phyloP scores from a whole-genome alignment of 2,113 vertebrate species.

The Nannospalax galili region DNA sequence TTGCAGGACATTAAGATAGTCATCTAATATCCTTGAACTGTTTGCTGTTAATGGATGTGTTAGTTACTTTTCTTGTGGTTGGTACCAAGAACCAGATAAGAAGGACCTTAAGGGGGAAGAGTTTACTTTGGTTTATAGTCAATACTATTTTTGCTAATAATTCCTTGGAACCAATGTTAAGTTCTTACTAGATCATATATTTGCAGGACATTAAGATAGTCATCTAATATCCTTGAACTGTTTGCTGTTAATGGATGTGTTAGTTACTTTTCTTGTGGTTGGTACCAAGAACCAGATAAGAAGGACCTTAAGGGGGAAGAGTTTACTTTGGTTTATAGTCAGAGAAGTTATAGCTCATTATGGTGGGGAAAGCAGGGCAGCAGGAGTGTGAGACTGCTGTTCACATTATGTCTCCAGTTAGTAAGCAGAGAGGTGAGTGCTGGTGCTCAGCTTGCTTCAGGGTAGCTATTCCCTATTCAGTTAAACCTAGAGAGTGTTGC shows the following conservation, averaged over 20 bases:
- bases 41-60: background rate
- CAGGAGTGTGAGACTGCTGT: background rate
- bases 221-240: slow-evolving; percentile 15
- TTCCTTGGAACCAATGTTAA: background rate
- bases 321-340: background rate
- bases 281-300: background rate
- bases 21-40: slow-evolving; percentile 15
- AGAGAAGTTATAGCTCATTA: background rate
- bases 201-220: slow-evolving; percentile 4
- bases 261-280: background rate
- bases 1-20: slow-evolving; percentile 4
- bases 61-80: background rate
- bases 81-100: background rate
- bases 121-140: background rate
- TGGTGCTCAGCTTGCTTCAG: background rate
- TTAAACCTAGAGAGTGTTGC: too few relatives aligned
- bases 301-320: background rate
- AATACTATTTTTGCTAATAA: slow-evolving; percentile 30
- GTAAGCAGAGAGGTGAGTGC: background rate
- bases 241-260: background rate
- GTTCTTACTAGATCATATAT: background rate
- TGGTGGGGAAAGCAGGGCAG: background rate
- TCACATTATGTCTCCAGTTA: background rate
- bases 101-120: background rate
- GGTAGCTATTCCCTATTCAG: too few relatives aligned